A percentile compares a stretch with the other conserved stretches of the same genome.
These are phyloP conservation scores for Herpetotheres cachinnans DNA, from an alignment of 2,113 vertebrate species.

Conservation along the genomic window DNA sequence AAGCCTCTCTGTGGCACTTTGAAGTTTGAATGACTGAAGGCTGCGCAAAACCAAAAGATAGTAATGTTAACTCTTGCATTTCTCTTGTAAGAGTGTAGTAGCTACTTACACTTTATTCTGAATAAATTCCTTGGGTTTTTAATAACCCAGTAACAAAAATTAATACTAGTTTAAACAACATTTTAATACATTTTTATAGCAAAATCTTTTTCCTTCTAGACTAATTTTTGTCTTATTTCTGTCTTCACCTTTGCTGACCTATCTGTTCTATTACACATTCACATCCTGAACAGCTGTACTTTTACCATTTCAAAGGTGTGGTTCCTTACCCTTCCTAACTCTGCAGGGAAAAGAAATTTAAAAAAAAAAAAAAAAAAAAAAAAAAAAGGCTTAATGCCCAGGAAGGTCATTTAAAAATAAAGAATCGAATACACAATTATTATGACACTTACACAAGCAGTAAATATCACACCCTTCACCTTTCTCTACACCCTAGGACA, in stretches of 20 bases:
- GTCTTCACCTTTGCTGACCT: background rate
- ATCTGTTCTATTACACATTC: background rate
- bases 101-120: background rate
- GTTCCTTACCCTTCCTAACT: constrained; percentile 6
- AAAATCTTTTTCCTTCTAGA: background rate
- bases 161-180: background rate
- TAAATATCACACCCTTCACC: constrained; percentile 69
- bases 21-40: background rate
- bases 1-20: background rate
- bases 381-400: constrained; percentile 54
- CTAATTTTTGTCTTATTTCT: background rate
- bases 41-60: background rate
- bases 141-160: background rate
- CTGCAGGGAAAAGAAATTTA: constrained; percentile 22
- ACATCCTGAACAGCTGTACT: constrained; percentile 14
- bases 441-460: constrained; percentile 65
- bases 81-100: background rate
- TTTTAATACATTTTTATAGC: background rate
- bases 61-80: background rate
- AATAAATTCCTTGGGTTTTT: background rate
- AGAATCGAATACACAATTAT: constrained; percentile 64
- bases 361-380: background rate
- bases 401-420: constrained; percentile 64
- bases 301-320: constrained; percentile 31
- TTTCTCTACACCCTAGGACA: constrained; percentile 57